These are phyloP conservation scores for Loxodonta africana DNA, from an alignment of 2,113 vertebrate genomes.

Conservation along the genomic window DNA sequence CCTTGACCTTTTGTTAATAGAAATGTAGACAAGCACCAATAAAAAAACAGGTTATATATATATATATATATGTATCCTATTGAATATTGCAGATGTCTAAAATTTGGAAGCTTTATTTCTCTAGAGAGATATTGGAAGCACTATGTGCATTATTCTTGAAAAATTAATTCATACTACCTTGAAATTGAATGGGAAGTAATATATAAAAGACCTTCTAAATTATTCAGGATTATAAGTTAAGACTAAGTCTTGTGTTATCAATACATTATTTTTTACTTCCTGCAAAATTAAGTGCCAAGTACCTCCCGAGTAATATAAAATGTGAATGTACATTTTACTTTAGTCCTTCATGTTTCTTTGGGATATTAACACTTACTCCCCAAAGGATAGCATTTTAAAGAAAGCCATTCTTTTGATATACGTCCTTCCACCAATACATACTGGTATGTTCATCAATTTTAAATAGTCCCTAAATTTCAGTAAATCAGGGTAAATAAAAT, in stretches of 20 bases:
- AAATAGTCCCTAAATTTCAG: background rate
- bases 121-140: background rate
- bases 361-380: background rate
- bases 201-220: background rate
- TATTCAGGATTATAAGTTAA: background rate
- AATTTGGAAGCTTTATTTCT: background rate
- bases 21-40: background rate
- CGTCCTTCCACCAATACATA: background rate
- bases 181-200: background rate
- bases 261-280: background rate
- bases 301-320: background rate
- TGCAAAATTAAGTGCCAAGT: background rate
- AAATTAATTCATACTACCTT: background rate
- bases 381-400: background rate
- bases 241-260: background rate
- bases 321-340: background rate
- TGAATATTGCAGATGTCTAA: background rate
- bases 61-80: background rate
- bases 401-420: background rate
- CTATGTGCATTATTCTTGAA: background rate
- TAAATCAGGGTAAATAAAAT: background rate
- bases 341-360: background rate
- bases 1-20: background rate
- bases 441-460: background rate
- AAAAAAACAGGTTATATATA: background rate